Evolutionary conservation across 2,888 invertebrate genomes (phyloP).

Genomic region (Amphiduros pacificus): DNA sequence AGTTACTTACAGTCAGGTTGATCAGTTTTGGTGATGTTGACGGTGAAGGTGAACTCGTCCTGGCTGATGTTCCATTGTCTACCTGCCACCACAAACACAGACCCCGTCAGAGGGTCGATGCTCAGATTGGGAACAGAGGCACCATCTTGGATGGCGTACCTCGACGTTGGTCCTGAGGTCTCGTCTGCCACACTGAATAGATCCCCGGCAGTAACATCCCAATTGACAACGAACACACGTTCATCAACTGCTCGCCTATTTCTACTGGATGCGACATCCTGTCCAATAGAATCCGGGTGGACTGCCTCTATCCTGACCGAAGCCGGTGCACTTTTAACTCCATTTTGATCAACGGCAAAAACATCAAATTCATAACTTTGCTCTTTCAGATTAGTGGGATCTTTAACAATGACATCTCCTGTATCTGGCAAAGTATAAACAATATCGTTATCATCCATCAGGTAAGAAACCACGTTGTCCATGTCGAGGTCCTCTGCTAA

Average conservation of each 20-base stretch:
- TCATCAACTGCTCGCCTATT: not conserved
- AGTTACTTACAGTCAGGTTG: too few relatives aligned
- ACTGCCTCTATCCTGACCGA: not conserved
- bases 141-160: constrained; percentile 22
- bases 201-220: constrained; percentile 1
- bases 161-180: too few relatives aligned
- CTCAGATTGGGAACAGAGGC: constrained; percentile 23
- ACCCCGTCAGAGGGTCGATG: constrained; percentile 12
- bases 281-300: too few relatives aligned
- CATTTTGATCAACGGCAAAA: not conserved
- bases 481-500: not conserved
- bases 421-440: not conserved
- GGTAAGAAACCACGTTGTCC: not conserved
- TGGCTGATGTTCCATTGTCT: too few relatives aligned
- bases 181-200: constrained; percentile 3
- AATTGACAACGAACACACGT: constrained; percentile 5
- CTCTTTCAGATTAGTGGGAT: not conserved
- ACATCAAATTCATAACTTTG: constrained; percentile 5
- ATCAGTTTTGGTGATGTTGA: too few relatives aligned
- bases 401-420: not conserved
- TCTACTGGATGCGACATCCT: not conserved
- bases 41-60: too few relatives aligned
- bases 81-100: too few relatives aligned
- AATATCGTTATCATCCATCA: not conserved
- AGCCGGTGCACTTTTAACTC: not conserved